Percentiles rank a stretch among this genome's conserved stretches.
These are phyloP conservation scores for Oxyura jamaicensis DNA, from an alignment of 2,113 vertebrate genomes.

Conservation along the genomic window DNA sequence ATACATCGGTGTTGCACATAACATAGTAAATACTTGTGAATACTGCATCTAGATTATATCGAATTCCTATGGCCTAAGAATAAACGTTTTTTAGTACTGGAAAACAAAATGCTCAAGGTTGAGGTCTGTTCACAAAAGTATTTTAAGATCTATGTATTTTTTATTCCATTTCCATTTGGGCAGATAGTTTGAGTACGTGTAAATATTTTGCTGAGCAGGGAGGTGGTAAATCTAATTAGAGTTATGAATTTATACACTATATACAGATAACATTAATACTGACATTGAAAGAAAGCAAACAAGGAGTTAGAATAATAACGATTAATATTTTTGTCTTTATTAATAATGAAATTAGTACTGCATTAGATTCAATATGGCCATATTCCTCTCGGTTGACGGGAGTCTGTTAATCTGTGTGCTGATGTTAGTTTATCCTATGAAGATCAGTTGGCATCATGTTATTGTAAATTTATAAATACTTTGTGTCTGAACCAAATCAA, in stretches of 20 bases:
- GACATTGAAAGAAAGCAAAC: background rate
- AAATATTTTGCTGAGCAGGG: background rate
- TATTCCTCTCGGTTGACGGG: background rate
- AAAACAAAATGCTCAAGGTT: background rate
- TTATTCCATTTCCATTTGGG: background rate
- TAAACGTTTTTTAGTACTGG: background rate
- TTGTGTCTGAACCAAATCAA: background rate
- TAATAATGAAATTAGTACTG: background rate
- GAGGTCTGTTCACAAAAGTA: background rate
- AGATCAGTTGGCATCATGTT: background rate
- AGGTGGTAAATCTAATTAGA: background rate
- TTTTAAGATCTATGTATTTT: background rate
- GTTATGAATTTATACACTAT: background rate
- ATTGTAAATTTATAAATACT: background rate
- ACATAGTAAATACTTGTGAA: background rate
- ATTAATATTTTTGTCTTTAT: background rate
- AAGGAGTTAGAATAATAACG: background rate
- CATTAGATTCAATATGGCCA: background rate
- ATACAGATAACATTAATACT: background rate
- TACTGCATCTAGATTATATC: background rate
- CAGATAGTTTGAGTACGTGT: background rate
- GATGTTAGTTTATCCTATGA: background rate
- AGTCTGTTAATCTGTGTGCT: background rate
- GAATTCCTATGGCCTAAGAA: background rate
- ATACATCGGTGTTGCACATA: background rate